Conservation (phyloP, 2,888 invertebrate species). For the Phoenoteleia sp. region DNA sequence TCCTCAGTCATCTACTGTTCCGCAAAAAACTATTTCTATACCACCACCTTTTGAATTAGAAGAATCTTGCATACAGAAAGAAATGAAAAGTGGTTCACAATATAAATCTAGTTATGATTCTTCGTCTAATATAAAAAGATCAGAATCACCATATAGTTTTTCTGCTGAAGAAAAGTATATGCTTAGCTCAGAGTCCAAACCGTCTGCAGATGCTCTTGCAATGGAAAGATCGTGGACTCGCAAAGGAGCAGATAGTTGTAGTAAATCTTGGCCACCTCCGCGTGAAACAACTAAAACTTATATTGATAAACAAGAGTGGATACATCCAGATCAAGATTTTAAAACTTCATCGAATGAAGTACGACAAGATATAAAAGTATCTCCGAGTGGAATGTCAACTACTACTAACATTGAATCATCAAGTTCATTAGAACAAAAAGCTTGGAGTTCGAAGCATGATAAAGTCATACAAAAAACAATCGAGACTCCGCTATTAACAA, state of each 20-base stretch:
- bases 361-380: conserved; percentile 80
- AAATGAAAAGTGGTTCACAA: conserved; percentile 60
- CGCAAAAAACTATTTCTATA: conserved; percentile 78
- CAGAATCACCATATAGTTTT: conserved; percentile 38
- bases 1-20: conserved; percentile 65
- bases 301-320: conserved; percentile 81
- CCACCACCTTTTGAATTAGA: conserved; percentile 83
- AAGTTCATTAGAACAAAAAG: conserved; percentile 81
- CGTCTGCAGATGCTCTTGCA: conserved; percentile 89
- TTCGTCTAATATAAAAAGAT: conserved; percentile 46
- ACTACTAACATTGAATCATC: conserved; percentile 84
- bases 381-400: conserved; percentile 81
- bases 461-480: conserved; percentile 77
- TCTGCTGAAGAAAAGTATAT: conserved; percentile 69
- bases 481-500: conserved; percentile 76
- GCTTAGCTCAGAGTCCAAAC: conserved; percentile 86
- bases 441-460: conserved; percentile 82
- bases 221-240: conserved; percentile 91
- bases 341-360: conserved; percentile 82
- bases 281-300: conserved; percentile 79
- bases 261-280: conserved; percentile 87
- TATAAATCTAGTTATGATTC: conserved; percentile 59
- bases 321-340: conserved; percentile 81
- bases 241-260: conserved; percentile 86
- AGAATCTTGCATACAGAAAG: conserved; percentile 77